These are phyloP conservation scores for Grammomys dolichurus DNA, from an alignment of 2,113 vertebrate genomes.

Conservation along the genomic window DNA sequence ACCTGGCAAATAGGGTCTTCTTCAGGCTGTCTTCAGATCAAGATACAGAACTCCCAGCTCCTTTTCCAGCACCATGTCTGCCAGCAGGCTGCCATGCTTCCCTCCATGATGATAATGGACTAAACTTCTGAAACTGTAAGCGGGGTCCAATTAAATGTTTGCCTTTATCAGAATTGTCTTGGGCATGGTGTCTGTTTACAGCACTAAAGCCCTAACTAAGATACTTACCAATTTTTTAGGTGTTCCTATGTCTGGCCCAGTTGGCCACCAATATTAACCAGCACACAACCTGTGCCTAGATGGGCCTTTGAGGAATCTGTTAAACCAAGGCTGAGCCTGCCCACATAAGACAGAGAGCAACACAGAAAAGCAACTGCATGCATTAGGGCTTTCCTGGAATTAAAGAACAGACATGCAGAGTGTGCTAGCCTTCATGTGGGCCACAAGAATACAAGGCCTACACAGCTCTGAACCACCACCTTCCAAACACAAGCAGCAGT, in stretches of 20 bases:
- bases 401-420: neutral
- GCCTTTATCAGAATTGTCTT: no score
- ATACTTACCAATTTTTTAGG: neutral
- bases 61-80: no score
- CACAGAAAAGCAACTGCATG: neutral
- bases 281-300: neutral
- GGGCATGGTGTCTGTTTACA: no score
- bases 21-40: no score
- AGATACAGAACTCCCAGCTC: no score
- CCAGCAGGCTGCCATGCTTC: no score
- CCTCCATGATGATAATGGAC: no score
- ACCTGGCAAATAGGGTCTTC: no score
- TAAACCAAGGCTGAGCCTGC: no score
- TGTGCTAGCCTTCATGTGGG: neutral
- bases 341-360: neutral
- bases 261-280: neutral
- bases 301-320: neutral
- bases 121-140: no score
- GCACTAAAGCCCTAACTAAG: no score
- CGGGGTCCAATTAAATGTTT: no score
- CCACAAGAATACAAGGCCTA: neutral
- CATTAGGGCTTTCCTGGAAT: neutral
- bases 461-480: neutral
- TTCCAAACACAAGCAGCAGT: neutral
- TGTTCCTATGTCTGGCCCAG: neutral